Evolutionary conservation across 2,888 invertebrate species (phyloP), one percentile per base, ranked within the genome.

Genomic region (Machimus atricapillus): DNA sequence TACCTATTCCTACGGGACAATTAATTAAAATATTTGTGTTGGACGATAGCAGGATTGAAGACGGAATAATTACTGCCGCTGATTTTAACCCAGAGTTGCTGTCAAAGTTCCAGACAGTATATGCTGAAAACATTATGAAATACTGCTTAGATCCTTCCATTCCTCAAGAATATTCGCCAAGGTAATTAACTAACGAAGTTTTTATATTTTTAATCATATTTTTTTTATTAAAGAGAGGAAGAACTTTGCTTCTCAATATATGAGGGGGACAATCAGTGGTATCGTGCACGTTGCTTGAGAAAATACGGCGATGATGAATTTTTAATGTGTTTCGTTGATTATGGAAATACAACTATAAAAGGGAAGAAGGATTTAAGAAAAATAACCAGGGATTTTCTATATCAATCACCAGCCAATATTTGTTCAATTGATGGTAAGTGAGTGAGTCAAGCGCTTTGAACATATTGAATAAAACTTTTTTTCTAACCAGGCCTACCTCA

Each of bases 221-320:
- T 34, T n/a, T n/a, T 34, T 34, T 34, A 7, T 34, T 34, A 34
- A 56, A 90, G 90, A n/a, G 86, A 87, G 27, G 87, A 88, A 85
- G 90, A 90, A 88, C 73, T 90, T 23, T 90, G 90, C 81, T 88
- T 90, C 76, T 88, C 89, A 3, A 86, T 90, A 31, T 90, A 88
- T 86, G 89, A 89, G 14, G 89, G 86, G 1, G 90, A 90, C 77
- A 89, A 89, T 1, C 89, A 90, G 27, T 90, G 90, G 90, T 90
- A 90, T 87, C 90, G 90, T 34, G 90, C 90, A 0, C 8, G 89
- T n/a, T 90, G 90, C 37, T 23, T 90, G 1, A 85, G 89, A 34
- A 7, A 85, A 3, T 66, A 86, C 77, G 86, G 88, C 1, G 89
- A 90, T 43, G 89, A 89, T 40, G 88, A 52, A 9, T 90, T 88